Percentiles rank a stretch among this genome's conserved stretches.
Evolutionary conservation across 2,888 invertebrate species (phyloP).

Genomic region (Apocheima hispidaria): DNA sequence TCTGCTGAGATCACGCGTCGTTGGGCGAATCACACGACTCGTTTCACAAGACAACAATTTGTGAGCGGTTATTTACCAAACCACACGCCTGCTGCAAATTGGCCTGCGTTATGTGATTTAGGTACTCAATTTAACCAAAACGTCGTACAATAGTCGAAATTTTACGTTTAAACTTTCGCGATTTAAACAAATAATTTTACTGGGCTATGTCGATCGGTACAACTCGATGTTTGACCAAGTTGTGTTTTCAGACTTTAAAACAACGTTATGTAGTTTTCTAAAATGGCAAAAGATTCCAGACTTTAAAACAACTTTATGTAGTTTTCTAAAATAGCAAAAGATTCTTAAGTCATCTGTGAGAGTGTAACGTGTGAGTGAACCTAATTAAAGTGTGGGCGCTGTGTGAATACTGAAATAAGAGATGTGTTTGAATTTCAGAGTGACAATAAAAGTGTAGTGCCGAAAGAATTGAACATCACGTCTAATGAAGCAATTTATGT

Average conservation of each 20-base stretch:
- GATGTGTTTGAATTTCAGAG: too few relatives aligned
- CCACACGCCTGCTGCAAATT: constrained; percentile 77
- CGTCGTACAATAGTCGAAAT: background rate
- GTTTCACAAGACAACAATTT: constrained; percentile 87
- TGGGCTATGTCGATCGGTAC: background rate
- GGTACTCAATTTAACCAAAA: background rate
- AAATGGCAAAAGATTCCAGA: background rate
- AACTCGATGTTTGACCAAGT: too few relatives aligned
- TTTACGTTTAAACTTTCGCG: background rate
- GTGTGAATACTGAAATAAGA: background rate
- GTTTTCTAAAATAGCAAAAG: background rate
- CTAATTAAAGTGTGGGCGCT: background rate
- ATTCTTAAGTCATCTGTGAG: too few relatives aligned
- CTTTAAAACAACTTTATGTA: too few relatives aligned
- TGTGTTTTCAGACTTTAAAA: too few relatives aligned
- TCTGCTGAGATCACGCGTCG: constrained; percentile 80
- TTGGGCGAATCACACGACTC: constrained; percentile 84
- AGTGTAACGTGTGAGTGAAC: background rate
- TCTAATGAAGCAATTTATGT: background rate
- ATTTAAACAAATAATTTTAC: background rate
- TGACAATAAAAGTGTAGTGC: background rate
- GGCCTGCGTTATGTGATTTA: constrained; percentile 51
- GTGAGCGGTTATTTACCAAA: constrained; percentile 82
- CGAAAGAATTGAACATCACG: background rate
- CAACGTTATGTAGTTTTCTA: background rate